phyloP scores from a whole-genome alignment of 2,113 vertebrate species.

The Bubo blakistoni region DNA sequence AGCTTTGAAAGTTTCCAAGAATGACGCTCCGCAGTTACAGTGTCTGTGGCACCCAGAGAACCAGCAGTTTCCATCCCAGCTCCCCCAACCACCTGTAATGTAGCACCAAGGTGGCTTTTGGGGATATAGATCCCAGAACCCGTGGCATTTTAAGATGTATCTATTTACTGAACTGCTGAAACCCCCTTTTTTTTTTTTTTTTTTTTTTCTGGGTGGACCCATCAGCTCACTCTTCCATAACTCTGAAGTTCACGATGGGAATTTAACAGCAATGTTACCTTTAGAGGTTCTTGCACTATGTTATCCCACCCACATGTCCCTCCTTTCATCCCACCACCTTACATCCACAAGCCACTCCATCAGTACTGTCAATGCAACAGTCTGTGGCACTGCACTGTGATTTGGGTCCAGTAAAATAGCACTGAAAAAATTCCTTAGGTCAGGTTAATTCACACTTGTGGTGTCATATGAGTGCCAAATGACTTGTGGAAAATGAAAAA shows the following conservation, averaged over 20 bases:
- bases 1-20: not conserved
- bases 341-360: not conserved
- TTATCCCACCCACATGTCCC: not conserved
- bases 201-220: not conserved
- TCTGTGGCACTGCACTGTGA: not conserved
- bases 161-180: not conserved
- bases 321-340: not conserved
- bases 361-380: not conserved
- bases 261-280: not conserved
- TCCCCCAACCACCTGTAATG: fast-evolving
- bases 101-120: not conserved
- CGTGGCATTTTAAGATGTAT: not conserved
- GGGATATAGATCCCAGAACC: not conserved
- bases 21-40: not conserved
- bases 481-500: not conserved
- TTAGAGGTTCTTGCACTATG: not conserved
- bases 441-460: not conserved
- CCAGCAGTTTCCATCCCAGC: not conserved
- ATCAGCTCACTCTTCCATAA: not conserved
- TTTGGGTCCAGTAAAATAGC: not conserved
- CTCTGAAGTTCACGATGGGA: not conserved
- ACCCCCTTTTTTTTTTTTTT: not conserved
- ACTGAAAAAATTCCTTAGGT: not conserved
- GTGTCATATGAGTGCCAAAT: not conserved
- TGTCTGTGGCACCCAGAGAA: not conserved